Evolutionary conservation across 1,140 invertebrate genomes (phyloP).

Genomic region (Rhagoletis zephyria): DNA sequence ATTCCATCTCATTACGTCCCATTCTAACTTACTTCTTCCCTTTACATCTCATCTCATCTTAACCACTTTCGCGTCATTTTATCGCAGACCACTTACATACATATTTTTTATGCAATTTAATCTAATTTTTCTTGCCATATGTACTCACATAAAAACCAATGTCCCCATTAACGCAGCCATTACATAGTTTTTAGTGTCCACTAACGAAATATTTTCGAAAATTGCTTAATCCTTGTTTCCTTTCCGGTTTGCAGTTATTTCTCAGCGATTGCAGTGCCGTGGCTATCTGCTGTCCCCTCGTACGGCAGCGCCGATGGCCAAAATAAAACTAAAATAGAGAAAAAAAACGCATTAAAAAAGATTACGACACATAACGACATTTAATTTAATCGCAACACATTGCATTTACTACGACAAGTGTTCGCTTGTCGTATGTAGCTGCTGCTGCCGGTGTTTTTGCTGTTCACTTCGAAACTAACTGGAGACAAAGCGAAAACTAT

Average conservation of each 20-base stretch:
- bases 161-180: conserved; percentile 28
- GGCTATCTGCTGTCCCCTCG: not conserved
- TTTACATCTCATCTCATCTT: not conserved
- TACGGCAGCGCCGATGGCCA: not conserved
- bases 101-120: not conserved
- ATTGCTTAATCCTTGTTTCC: conserved; percentile 38
- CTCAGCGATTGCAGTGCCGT: not conserved
- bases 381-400: conserved; percentile 51
- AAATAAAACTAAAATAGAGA: not conserved
- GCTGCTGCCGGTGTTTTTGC: not conserved
- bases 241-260: not conserved
- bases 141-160: not conserved
- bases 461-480: conserved; percentile 21
- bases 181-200: conserved; percentile 24
- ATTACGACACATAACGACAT: conserved; percentile 50
- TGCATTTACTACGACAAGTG: not conserved
- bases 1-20: not conserved
- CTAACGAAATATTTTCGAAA: conserved; percentile 50
- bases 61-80: too few species aligned
- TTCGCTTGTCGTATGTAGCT: not conserved
- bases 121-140: too few species aligned
- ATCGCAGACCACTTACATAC: not conserved
- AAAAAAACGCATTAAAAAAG: conserved; percentile 15
- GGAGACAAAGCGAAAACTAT: conserved; percentile 42
- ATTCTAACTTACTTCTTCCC: not conserved